Conservation (phyloP, 2,797 vertebrate species). For the Anguilla megastoma region DNA sequence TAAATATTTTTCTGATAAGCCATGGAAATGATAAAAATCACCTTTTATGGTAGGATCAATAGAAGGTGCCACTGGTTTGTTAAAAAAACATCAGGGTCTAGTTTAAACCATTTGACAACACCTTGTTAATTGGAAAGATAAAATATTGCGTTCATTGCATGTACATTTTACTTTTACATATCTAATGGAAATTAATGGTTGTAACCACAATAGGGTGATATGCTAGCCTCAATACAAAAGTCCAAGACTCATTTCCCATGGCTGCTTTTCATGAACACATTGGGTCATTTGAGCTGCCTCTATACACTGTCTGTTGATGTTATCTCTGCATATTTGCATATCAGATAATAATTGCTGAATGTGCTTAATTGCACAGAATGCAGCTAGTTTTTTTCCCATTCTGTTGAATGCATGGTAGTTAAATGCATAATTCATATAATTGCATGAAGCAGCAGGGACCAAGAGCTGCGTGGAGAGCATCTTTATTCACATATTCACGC, state of each 20-base stretch:
- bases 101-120: background rate
- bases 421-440: slow-evolving; percentile 58
- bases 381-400: background rate
- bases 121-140: background rate
- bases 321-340: slow-evolving; percentile 63
- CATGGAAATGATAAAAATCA: slow-evolving; percentile 27
- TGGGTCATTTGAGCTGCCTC: slow-evolving; percentile 9
- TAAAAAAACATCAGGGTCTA: background rate
- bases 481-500: slow-evolving; percentile 24
- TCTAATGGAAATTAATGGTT: background rate
- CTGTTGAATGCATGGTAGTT: slow-evolving; percentile 20
- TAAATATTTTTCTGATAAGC: background rate
- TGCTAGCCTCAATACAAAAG: background rate
- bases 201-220: no score
- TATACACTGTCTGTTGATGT: background rate
- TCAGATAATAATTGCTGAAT: slow-evolving; percentile 65
- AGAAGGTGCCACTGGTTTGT: background rate
- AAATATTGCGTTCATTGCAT: background rate
- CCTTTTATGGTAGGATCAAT: background rate
- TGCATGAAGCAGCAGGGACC: slow-evolving; percentile 31
- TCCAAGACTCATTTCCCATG: background rate
- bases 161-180: background rate
- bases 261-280: background rate
- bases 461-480: slow-evolving; percentile 16
- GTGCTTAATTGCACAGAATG: slow-evolving; percentile 57